A percentile compares a stretch with the other conserved stretches of the same genome.
Evolutionary conservation across 2,888 invertebrate species (phyloP).

Genomic region (Odiellus spinosus): DNA sequence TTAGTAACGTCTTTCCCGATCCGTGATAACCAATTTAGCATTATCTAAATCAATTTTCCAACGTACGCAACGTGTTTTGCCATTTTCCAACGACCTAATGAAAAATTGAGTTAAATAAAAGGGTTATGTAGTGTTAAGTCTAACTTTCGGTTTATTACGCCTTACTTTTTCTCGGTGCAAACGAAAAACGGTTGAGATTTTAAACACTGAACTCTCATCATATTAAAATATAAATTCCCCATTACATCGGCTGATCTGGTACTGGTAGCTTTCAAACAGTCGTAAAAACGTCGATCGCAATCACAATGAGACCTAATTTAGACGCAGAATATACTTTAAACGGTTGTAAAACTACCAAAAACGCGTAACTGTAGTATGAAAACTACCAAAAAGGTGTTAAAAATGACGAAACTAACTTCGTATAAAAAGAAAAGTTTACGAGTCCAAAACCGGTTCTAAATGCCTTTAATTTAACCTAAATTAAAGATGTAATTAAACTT

Average conservation of each 20-base stretch:
- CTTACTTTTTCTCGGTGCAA: constrained; percentile 12
- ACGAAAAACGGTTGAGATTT: constrained; percentile 12
- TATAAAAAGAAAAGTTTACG: constrained; percentile 18
- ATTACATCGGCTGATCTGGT: constrained; percentile 16
- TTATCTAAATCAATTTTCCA: no score
- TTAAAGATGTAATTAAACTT: no score
- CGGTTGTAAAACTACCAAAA: not conserved
- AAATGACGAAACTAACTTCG: constrained; percentile 16
- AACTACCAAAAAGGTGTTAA: not conserved
- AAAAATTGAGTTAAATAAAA: no score
- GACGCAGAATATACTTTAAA: not conserved
- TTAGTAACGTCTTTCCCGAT: no score
- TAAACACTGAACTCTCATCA: constrained; percentile 16
- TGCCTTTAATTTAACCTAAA: constrained; percentile 14
- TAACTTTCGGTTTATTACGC: no score
- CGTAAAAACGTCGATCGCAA: constrained; percentile 18
- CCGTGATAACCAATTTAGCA: no score
- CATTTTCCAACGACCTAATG: no score
- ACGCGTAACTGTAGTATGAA: not conserved
- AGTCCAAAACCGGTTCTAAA: constrained; percentile 18
- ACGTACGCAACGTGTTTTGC: no score
- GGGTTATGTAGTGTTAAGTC: no score
- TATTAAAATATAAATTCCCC: constrained; percentile 20
- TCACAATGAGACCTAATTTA: constrained; percentile 18
- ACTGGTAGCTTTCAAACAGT: constrained; percentile 13